These are phyloP conservation scores for Nomada ruficornis DNA, from an alignment of 2,888 invertebrate species.

Conservation along the genomic window DNA sequence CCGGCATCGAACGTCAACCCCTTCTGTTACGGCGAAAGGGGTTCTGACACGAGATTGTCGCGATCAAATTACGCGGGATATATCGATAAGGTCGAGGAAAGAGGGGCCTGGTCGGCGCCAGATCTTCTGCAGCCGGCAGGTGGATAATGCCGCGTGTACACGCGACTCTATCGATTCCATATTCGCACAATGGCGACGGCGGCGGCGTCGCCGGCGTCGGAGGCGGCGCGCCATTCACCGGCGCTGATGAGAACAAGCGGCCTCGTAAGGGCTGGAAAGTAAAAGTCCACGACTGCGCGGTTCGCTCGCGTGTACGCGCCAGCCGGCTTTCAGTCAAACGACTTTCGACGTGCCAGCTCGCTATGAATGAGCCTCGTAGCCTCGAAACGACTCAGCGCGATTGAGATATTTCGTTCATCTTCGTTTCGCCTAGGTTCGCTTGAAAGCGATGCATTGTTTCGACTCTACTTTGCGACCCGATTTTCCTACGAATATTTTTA, in stretches of 20 bases:
- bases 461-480: no score
- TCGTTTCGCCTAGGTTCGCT: neutral
- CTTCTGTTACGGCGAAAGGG: neutral
- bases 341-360: slow-evolving; percentile 36
- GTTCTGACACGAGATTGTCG: neutral
- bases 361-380: slow-evolving; percentile 40
- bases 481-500: no score
- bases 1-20: no score
- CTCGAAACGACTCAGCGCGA: slow-evolving; percentile 12
- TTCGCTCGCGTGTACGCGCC: slow-evolving; percentile 30
- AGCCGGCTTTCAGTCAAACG: slow-evolving; percentile 35
- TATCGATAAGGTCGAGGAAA: slow-evolving; percentile 53
- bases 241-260: slow-evolving; percentile 68
- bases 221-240: slow-evolving; percentile 68
- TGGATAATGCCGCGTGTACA: slow-evolving; percentile 79
- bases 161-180: slow-evolving; percentile 81
- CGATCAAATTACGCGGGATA: slow-evolving; percentile 60
- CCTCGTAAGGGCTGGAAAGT: slow-evolving; percentile 70
- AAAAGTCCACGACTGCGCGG: slow-evolving; percentile 69
- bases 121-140: slow-evolving; percentile 80
- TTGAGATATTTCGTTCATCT: slow-evolving; percentile 5
- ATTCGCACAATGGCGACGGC: slow-evolving; percentile 72
- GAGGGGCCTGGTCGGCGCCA: slow-evolving; percentile 71
- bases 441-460: neutral
- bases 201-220: slow-evolving; percentile 45